Conservation (phyloP, 2,888 invertebrate species). For the Atethmia centrago region DNA sequence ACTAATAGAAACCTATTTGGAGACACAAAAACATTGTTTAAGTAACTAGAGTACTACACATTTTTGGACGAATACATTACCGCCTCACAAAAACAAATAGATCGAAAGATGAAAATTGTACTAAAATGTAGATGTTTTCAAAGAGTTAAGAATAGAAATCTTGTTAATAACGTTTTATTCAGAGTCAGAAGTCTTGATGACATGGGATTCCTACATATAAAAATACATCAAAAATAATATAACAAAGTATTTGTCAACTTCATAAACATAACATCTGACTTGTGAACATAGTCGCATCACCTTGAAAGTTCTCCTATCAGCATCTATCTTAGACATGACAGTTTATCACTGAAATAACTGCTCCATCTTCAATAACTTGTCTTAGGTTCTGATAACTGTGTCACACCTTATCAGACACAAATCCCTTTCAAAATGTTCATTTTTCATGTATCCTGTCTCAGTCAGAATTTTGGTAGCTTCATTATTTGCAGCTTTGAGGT, state of each 20-base stretch:
- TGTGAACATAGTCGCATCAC: conserved; percentile 59
- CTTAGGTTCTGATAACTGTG: conserved; percentile 59
- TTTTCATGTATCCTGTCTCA: conserved; percentile 22
- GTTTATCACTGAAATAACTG: conserved; percentile 73
- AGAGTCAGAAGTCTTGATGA: background rate
- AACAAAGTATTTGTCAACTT: conserved; percentile 39
- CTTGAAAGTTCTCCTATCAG: conserved; percentile 68
- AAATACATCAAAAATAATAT: background rate
- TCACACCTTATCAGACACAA: conserved; percentile 58
- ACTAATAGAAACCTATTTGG: conserved; percentile 19
- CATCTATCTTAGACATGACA: conserved; percentile 73
- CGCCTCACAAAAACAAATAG: background rate
- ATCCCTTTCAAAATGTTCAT: conserved; percentile 53
- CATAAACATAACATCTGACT: conserved; percentile 29
- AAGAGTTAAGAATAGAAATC: background rate
- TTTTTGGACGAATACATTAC: background rate
- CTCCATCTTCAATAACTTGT: conserved; percentile 61
- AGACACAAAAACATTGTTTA: conserved; percentile 8
- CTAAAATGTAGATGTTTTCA: background rate
- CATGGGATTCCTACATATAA: background rate
- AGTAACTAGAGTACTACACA: conserved; percentile 13
- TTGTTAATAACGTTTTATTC: background rate
- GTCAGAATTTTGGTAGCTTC: background rate
- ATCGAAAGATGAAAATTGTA: background rate
- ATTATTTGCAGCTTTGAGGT: conserved; percentile 5